Conservation (phyloP, 2,888 invertebrate species). For the Leucophenga maculata region DNA sequence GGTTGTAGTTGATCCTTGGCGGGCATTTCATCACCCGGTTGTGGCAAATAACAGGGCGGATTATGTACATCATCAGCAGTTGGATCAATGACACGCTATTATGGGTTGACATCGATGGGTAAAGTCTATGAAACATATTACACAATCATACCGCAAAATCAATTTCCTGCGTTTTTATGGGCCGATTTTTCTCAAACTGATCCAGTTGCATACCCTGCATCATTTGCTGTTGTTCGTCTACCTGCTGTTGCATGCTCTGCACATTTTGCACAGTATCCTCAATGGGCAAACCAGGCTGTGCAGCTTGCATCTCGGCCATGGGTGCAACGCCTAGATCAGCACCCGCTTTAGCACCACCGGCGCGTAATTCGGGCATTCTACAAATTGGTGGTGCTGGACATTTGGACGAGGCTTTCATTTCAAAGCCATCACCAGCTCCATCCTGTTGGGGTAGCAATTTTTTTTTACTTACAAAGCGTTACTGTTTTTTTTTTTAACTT, state of each 20-base stretch:
- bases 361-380: neutral
- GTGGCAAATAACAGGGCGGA: slow-evolving; percentile 75
- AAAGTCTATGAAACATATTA: neutral
- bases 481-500: too few relatives aligned
- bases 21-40: slow-evolving; percentile 74
- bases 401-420: neutral
- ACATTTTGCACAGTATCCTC: slow-evolving; percentile 35
- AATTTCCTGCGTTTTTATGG: slow-evolving; percentile 42
- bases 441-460: neutral
- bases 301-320: slow-evolving; percentile 37
- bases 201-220: slow-evolving; percentile 46
- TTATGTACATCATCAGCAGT: slow-evolving; percentile 61
- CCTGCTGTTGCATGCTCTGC: slow-evolving; percentile 41
- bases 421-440: slow-evolving; percentile 10
- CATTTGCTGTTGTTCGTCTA: slow-evolving; percentile 52
- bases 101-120: too few relatives aligned
- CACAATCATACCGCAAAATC: slow-evolving; percentile 48
- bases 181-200: slow-evolving; percentile 37
- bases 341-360: neutral
- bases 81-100: slow-evolving; percentile 52
- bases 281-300: slow-evolving; percentile 36
- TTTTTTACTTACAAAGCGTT: too few relatives aligned
- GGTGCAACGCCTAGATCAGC: slow-evolving; percentile 30
- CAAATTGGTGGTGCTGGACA: slow-evolving; percentile 24
- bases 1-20: slow-evolving; percentile 64